Percentiles rank a stretch among this genome's conserved stretches.
phyloP scores from a whole-genome alignment of 2,888 invertebrate genomes.

The Brachyptera risi region DNA sequence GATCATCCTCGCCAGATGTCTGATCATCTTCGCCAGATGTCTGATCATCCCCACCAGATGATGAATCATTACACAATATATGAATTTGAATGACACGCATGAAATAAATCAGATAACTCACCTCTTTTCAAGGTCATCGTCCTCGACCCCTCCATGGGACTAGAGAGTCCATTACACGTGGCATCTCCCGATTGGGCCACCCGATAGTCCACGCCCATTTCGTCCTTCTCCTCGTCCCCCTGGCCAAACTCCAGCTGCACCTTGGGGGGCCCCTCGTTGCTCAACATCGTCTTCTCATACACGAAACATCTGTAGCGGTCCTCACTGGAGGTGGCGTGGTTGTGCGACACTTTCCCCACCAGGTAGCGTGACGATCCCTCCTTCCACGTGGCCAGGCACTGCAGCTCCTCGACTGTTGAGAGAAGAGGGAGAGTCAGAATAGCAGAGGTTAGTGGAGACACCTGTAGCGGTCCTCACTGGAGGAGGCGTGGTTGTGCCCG shows the following conservation, averaged over 20 bases:
- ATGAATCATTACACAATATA: no score
- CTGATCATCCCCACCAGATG: no score
- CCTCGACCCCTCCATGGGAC: slow-evolving; percentile 80
- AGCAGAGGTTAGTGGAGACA: no score
- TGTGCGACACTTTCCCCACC: slow-evolving; percentile 84
- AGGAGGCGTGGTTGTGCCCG: no score
- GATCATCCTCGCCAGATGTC: no score
- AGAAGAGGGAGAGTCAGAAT: no score
- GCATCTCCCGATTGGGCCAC: slow-evolving; percentile 91
- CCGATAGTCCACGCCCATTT: slow-evolving; percentile 64
- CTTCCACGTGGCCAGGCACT: slow-evolving; percentile 90
- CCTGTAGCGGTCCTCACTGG: no score
- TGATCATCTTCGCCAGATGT: no score
- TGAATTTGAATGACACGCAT: no score
- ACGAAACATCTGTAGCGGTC: slow-evolving; percentile 94
- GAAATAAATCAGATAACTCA: no score
- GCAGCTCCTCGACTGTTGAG: slow-evolving; percentile 79
- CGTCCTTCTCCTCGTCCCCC: slow-evolving; percentile 24
- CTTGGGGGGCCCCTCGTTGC: slow-evolving; percentile 46
- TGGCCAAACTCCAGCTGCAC: slow-evolving; percentile 34
- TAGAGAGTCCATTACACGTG: slow-evolving; percentile 88
- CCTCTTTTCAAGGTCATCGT: slow-evolving; percentile 80
- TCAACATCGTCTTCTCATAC: slow-evolving; percentile 64
- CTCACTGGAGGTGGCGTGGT: slow-evolving; percentile 86
- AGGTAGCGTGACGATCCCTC: slow-evolving; percentile 88